phyloP scores from a whole-genome alignment of 2,113 vertebrate genomes.

The Equus przewalskii region DNA sequence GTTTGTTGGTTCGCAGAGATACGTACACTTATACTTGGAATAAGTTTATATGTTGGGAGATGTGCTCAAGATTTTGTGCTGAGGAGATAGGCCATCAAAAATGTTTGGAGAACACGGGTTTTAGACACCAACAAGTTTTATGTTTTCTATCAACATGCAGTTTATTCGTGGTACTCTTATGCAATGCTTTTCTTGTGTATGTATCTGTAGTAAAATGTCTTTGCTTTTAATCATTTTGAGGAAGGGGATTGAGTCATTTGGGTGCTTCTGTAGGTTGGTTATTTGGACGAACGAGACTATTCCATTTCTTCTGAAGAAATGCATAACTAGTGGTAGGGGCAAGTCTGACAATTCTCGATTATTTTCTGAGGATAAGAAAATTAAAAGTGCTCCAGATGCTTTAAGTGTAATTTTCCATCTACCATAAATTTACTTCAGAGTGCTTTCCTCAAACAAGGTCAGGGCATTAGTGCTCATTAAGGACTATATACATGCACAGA shows the following conservation, averaged over 20 bases:
- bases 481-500: slow-evolving; percentile 69
- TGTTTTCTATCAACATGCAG: background rate
- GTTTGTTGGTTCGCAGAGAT: background rate
- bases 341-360: slow-evolving; percentile 53
- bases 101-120: background rate
- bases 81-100: background rate
- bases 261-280: background rate
- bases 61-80: background rate
- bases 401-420: slow-evolving; percentile 73
- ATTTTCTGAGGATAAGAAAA: slow-evolving; percentile 74
- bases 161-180: background rate
- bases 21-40: background rate
- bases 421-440: slow-evolving; percentile 73
- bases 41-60: background rate
- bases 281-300: slow-evolving; percentile 50
- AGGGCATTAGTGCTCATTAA: slow-evolving; percentile 75
- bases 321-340: background rate
- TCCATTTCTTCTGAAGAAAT: slow-evolving; percentile 59
- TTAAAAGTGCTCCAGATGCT: slow-evolving; percentile 60
- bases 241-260: slow-evolving; percentile 39
- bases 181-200: background rate
- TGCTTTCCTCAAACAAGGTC: slow-evolving; percentile 70
- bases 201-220: background rate
- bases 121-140: background rate
- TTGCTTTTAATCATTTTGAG: background rate